Percentiles rank a stretch among this genome's conserved stretches.
These are phyloP conservation scores for Sitobion miscanthi DNA, from an alignment of 1,140 invertebrate species.

Conservation along the genomic window DNA sequence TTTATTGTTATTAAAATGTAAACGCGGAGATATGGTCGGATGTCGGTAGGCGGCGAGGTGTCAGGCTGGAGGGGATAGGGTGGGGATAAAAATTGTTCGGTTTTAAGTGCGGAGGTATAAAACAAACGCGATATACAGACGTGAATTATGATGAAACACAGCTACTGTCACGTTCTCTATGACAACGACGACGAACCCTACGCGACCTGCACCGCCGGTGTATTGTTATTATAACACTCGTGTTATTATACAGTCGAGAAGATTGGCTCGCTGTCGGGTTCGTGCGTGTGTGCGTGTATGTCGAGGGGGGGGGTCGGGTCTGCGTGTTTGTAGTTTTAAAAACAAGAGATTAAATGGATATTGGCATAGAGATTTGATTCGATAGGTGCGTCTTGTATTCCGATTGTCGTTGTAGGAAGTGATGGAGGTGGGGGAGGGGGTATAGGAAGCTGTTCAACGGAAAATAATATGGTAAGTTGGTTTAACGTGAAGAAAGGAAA, in stretches of 20 bases:
- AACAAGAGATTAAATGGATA: background rate
- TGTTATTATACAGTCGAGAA: background rate
- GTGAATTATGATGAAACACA: background rate
- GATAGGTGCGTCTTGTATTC: too few species aligned
- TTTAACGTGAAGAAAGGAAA: background rate
- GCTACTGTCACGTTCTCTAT: background rate
- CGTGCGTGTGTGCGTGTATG: too few species aligned
- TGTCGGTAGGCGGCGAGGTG: background rate
- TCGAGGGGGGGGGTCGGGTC: background rate
- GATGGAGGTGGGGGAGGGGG: too few species aligned
- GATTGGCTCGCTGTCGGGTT: background rate
- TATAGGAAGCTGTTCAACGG: background rate
- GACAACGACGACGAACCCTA: background rate
- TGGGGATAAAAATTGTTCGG: background rate
- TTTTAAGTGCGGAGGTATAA: background rate
- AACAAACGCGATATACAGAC: background rate
- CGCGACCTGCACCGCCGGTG: background rate
- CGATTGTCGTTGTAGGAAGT: background rate
- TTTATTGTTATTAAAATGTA: slow-evolving; percentile 47
- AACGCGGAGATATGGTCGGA: background rate
- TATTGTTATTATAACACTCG: background rate
- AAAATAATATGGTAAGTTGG: background rate
- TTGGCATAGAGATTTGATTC: background rate
- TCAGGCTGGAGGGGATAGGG: background rate
- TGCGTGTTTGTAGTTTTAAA: background rate